Conservation (phyloP, 64 coral and sea anemone species). For the Dendronephthya gigantea region DNA sequence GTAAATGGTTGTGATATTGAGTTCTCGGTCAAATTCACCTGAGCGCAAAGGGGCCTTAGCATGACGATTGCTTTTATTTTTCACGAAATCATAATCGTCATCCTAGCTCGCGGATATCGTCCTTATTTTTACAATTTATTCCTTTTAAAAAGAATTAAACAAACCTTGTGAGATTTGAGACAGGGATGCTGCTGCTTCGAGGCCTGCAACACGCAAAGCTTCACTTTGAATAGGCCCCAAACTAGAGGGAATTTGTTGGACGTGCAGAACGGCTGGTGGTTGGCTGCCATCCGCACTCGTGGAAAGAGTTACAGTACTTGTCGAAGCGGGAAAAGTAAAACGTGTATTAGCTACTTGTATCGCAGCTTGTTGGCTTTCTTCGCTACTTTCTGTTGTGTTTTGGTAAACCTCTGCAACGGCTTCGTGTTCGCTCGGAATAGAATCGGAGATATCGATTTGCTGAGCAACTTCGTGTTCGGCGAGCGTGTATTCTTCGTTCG, state of each 20-base stretch:
- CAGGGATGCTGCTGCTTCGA: background rate
- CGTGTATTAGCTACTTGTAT: slow-evolving; percentile 3
- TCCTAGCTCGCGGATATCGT: too few species aligned
- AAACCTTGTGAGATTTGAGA: background rate
- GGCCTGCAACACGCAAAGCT: background rate
- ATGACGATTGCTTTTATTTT: too few species aligned
- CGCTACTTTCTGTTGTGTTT: background rate
- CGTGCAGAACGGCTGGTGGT: slow-evolving; percentile 1
- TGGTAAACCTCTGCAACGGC: background rate
- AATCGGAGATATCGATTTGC: slow-evolving; percentile 10
- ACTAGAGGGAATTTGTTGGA: background rate
- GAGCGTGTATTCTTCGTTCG: background rate
- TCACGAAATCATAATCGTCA: too few species aligned
- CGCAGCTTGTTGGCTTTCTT: background rate
- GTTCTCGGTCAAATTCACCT: too few species aligned
- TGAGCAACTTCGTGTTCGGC: slow-evolving; percentile 11
- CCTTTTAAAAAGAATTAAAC: too few species aligned
- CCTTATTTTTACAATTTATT: too few species aligned
- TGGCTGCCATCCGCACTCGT: slow-evolving; percentile 1
- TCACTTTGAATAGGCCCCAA: slow-evolving; percentile 16
- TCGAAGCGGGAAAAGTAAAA: slow-evolving; percentile 1
- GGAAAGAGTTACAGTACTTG: background rate
- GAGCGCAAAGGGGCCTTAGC: too few species aligned
- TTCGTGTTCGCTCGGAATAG: slow-evolving; percentile 1
- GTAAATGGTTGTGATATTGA: too few species aligned